These are phyloP conservation scores for Microtus richardsoni DNA, from an alignment of 2,113 vertebrate genomes.

Conservation along the genomic window DNA sequence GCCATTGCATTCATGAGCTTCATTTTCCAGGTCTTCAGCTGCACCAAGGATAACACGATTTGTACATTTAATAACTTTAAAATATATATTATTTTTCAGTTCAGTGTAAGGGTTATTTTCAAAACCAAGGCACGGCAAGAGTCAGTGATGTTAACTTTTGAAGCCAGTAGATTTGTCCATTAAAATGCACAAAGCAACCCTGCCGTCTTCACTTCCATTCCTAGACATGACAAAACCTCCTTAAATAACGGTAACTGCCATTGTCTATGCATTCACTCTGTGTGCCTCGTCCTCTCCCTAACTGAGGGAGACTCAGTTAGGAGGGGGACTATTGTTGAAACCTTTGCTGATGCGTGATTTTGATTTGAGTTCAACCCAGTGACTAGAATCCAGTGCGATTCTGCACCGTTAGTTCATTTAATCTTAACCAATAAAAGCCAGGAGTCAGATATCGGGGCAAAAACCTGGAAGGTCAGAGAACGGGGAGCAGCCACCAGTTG, in stretches of 20 bases:
- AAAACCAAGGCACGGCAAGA: not conserved
- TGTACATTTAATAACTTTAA: not conserved
- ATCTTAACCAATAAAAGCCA: too few relatives aligned
- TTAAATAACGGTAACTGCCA: not conserved
- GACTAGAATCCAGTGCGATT: not conserved
- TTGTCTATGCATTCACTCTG: not conserved
- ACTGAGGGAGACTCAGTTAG: not conserved
- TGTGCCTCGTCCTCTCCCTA: not conserved
- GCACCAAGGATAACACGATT: not conserved
- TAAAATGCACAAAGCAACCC: not conserved
- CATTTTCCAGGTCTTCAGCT: constrained; percentile 41
- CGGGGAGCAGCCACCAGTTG: too few relatives aligned
- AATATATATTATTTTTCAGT: constrained; percentile 23
- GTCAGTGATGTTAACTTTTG: constrained; percentile 9
- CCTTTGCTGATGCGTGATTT: not conserved
- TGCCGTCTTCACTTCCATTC: not conserved
- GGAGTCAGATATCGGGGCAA: too few relatives aligned
- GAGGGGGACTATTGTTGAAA: not conserved
- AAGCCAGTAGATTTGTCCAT: constrained; percentile 20
- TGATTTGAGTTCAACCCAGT: not conserved
- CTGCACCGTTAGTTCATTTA: too few relatives aligned
- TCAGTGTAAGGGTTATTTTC: constrained; percentile 18
- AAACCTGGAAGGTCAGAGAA: too few relatives aligned
- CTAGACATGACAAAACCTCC: constrained; percentile 16
- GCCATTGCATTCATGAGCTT: not conserved